phyloP scores from a whole-genome alignment of 2,797 vertebrate species.

The Urophycis tenuis region DNA sequence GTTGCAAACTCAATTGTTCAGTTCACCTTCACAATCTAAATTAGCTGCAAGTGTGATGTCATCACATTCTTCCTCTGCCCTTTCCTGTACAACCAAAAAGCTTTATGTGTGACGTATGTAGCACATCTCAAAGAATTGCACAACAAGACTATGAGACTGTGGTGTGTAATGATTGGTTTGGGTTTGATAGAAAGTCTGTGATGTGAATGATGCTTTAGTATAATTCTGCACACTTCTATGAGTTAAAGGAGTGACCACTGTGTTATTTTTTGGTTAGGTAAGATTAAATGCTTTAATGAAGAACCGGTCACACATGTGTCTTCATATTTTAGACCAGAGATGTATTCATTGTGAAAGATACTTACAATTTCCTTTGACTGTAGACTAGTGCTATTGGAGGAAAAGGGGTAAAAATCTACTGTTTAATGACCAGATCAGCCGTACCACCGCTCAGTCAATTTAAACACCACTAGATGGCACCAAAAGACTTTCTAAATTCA shows the following conservation, averaged over 20 bases:
- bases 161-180: neutral
- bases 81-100: too few species aligned
- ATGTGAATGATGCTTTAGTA: neutral
- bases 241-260: neutral
- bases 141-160: too few species aligned
- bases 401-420: neutral
- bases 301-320: neutral
- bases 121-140: too few species aligned
- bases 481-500: constrained; percentile 36
- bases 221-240: neutral
- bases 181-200: neutral
- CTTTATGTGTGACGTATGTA: too few species aligned
- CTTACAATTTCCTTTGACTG: neutral
- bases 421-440: neutral
- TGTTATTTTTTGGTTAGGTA: neutral
- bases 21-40: neutral
- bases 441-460: constrained; percentile 26
- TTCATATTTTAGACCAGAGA: neutral
- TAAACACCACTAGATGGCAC: constrained; percentile 57
- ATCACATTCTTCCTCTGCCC: neutral
- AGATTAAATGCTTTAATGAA: neutral
- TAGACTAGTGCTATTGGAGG: neutral
- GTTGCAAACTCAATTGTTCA: too few species aligned
- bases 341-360: too few species aligned
- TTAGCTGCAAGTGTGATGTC: neutral